Evolutionary conservation across 2,113 vertebrate genomes (phyloP).

Genomic region (Zosterops japonicus): DNA sequence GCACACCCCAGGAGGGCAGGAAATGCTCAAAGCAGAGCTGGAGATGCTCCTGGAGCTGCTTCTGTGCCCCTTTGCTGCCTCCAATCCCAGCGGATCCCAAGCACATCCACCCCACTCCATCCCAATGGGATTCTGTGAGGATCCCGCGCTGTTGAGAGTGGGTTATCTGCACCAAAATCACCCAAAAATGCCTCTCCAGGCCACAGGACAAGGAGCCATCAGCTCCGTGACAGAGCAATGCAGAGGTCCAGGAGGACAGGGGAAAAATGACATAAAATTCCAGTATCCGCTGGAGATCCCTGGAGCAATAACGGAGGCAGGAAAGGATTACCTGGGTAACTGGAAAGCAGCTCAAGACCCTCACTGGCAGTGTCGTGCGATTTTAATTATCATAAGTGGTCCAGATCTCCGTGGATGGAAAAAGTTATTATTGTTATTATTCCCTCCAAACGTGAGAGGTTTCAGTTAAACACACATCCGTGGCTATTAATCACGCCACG

Average conservation of each 20-base stretch:
- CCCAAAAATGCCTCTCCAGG: background rate
- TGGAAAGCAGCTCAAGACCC: conserved; percentile 48
- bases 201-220: background rate
- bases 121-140: fast-evolving
- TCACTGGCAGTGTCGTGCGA: conserved; percentile 10
- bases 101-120: fast-evolving
- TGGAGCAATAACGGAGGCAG: conserved; percentile 30
- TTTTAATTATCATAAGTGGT: conserved; percentile 68
- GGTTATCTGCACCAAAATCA: background rate
- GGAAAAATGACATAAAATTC: background rate
- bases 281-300: conserved; percentile 36
- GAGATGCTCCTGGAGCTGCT: background rate
- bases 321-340: conserved; percentile 50
- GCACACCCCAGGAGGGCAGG: background rate
- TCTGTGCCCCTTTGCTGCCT: background rate
- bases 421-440: conserved; percentile 68
- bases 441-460: conserved; percentile 55
- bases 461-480: conserved; percentile 53
- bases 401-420: conserved; percentile 59
- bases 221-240: background rate
- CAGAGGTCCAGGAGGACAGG: background rate
- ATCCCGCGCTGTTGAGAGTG: fast-evolving
- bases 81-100: fast-evolving
- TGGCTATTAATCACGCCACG: conserved; percentile 39
- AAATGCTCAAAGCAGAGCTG: background rate